phyloP scores from a whole-genome alignment of 2,888 invertebrate genomes.

The Eremobia ochroleuca region DNA sequence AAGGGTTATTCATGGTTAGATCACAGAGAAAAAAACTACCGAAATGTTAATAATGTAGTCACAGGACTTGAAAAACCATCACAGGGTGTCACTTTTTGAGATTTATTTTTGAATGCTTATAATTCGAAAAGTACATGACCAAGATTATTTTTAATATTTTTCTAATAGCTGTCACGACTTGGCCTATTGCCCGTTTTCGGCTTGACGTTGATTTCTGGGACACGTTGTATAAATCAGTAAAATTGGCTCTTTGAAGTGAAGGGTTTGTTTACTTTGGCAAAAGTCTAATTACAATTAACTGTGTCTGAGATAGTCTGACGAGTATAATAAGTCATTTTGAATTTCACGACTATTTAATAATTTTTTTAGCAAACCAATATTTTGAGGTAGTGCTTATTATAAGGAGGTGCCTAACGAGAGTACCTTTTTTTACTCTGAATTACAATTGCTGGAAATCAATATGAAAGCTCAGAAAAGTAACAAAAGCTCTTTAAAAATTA shows the following conservation, averaged over 20 bases:
- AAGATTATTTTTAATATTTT: too few relatives aligned
- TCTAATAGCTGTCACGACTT: too few relatives aligned
- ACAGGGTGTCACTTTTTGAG: too few relatives aligned
- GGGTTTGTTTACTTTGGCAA: constrained; percentile 56
- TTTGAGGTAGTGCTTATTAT: not conserved
- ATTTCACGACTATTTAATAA: not conserved
- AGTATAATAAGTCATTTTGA: constrained; percentile 17
- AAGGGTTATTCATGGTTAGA: too few relatives aligned
- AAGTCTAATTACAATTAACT: constrained; percentile 55
- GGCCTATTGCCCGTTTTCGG: too few relatives aligned
- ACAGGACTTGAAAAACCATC: too few relatives aligned
- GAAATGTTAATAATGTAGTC: too few relatives aligned
- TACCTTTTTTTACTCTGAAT: not conserved
- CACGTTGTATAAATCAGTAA: constrained; percentile 70
- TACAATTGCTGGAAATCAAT: not conserved
- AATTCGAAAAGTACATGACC: too few relatives aligned
- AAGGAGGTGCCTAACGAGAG: too few relatives aligned
- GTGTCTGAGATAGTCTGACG: constrained; percentile 29
- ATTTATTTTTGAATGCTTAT: too few relatives aligned
- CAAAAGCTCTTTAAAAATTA: constrained; percentile 13
- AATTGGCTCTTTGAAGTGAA: constrained; percentile 50
- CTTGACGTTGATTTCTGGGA: too few relatives aligned
- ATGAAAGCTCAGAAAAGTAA: not conserved
- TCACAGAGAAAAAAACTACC: too few relatives aligned
- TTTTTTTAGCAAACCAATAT: not conserved